Base-by-base conservation (phyloP, 2,888 invertebrate species). In the Ophion slaviceki region DNA sequence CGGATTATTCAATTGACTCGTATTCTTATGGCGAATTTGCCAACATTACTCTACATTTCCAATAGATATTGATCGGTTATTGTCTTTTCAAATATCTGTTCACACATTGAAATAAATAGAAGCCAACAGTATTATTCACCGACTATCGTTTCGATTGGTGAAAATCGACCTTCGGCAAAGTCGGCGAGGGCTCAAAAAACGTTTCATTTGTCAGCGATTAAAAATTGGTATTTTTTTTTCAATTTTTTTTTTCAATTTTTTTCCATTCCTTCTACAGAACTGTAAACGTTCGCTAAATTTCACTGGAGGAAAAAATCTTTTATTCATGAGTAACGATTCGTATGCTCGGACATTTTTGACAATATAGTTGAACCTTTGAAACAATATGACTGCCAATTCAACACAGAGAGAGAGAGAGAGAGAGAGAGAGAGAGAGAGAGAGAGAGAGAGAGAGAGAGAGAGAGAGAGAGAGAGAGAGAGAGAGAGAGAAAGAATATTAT, bases 251-350 rank as follows among this genome's bases (percentile, higher is more conserved):
- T 17, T 53, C 0, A 2, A n/a, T 28, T 80, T 67, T 77, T 79
- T 70, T 81, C 81, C 57, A 47, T 59, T 40, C 68, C 87, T 82
- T 82, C 85, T 75, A 62, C 40, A 14, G n/a, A 82, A 68, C 74
- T 36, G 71, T 80, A 57, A 36, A 47, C 20, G 59, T 40, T 32
- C 4, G 53, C 14, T 68, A 20, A 62, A 64, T 40, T 40, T 28
- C 10, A 66, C 53, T 5, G 2, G 14, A 36, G 14, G 11, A 77
- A 62, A 57, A 45, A 47, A 61, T 32, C 32, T 32, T 3, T 2
- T 3, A 32, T 32, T 32, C 32, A 32, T 3, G 32, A 64, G 66
- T 66, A 74, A 45, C 68, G 1, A 47, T 47, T 47, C 47, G 47
- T 47, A 3, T 17, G 53, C 17, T 53, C 53, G 53, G 10, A 14